phyloP scores from a whole-genome alignment of 2,888 invertebrate genomes.

The Pterostichus niger region DNA sequence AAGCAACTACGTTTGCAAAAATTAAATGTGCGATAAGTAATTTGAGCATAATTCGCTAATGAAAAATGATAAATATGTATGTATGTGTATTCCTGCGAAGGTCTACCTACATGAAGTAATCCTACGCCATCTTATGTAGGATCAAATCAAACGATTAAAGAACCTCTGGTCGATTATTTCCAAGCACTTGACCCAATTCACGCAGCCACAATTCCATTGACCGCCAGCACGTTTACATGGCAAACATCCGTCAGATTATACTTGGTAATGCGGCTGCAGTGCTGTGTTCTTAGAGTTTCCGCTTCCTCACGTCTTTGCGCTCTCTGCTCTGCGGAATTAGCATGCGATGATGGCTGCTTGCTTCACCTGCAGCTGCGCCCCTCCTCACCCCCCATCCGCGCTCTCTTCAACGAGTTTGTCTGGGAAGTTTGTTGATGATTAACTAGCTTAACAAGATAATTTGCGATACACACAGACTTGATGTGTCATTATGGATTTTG shows the following conservation, averaged over 20 bases:
- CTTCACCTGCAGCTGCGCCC: slow-evolving; percentile 3
- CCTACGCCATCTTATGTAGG: too few species aligned
- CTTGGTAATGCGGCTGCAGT: slow-evolving; percentile 52
- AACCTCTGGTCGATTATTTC: too few species aligned
- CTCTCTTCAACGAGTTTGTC: background rate
- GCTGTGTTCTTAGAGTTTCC: slow-evolving; percentile 7
- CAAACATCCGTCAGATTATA: slow-evolving; percentile 55
- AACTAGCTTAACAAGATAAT: slow-evolving; percentile 18
- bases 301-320: background rate
- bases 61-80: too few species aligned
- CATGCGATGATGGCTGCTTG: slow-evolving; percentile 10
- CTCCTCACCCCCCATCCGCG: background rate
- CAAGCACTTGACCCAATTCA: slow-evolving; percentile 35
- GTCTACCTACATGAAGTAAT: too few species aligned
- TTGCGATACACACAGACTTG: slow-evolving; percentile 23
- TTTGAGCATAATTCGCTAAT: too few species aligned
- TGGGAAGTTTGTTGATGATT: slow-evolving; percentile 29
- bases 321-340: slow-evolving; percentile 3
- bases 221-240: slow-evolving; percentile 45
- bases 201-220: slow-evolving; percentile 34
- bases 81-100: too few species aligned
- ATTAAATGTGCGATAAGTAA: too few species aligned
- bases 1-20: too few species aligned
- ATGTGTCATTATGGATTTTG: slow-evolving; percentile 11
- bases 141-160: too few species aligned